Conservation (phyloP, 2,797 vertebrate species). For the Merluccius polli region DNA sequence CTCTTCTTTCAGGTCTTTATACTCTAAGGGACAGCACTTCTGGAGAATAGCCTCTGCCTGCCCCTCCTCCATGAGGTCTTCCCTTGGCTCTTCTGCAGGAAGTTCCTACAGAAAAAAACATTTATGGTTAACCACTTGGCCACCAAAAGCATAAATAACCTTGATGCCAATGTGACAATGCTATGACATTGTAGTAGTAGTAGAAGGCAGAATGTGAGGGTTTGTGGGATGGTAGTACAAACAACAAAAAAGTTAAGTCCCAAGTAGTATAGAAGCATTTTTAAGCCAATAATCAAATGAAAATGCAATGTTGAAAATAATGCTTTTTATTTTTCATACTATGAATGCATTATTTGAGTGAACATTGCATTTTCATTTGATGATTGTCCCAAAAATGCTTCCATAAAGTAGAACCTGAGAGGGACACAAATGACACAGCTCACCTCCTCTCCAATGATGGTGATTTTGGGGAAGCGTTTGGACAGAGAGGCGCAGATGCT, state of each 20-base stretch:
- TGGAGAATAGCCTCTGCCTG: conserved; percentile 84
- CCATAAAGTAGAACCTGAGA: neutral
- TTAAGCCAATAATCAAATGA: no score
- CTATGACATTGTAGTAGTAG: neutral
- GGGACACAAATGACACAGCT: conserved; percentile 7
- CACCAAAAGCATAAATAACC: neutral
- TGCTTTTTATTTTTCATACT: no score
- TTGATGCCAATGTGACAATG: neutral
- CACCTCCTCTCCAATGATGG: conserved; percentile 97
- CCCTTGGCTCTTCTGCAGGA: conserved; percentile 72
- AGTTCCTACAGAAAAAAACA: conserved; percentile 75
- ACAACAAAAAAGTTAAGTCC: no score
- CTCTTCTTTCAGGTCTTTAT: conserved; percentile 82
- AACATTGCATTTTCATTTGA: no score
- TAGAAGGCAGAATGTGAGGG: neutral
- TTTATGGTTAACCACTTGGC: neutral
- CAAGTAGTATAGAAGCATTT: no score
- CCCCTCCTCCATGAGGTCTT: conserved; percentile 84
- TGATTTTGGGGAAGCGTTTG: conserved; percentile 84
- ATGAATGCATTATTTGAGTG: no score
- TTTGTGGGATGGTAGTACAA: neutral
- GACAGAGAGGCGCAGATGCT: conserved; percentile 91
- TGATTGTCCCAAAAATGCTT: no score
- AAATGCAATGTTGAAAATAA: no score
- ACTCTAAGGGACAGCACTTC: conserved; percentile 83